A percentile compares a stretch with the other conserved stretches of the same genome.
These are phyloP conservation scores for Morinoia aosen DNA, from an alignment of 2,888 invertebrate species.

Conservation along the genomic window DNA sequence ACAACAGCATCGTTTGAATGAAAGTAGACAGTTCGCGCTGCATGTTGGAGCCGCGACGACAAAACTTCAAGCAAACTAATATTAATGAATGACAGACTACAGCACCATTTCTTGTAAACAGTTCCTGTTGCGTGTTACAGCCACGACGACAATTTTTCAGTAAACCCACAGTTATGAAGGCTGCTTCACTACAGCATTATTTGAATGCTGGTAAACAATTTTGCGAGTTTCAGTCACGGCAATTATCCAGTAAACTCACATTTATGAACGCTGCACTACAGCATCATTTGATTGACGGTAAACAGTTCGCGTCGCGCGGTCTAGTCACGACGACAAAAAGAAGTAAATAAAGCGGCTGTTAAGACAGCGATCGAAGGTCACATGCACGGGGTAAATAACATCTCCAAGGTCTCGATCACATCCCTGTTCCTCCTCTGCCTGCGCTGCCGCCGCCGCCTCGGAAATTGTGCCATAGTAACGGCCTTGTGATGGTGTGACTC, in stretches of 20 bases:
- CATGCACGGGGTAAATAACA: not conserved
- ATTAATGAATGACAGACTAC: too few species aligned
- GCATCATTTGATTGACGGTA: not conserved
- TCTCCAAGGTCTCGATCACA: not conserved
- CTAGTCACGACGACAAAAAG: not conserved
- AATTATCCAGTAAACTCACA: not conserved
- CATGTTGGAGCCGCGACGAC: not conserved
- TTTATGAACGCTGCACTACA: not conserved
- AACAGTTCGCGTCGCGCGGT: not conserved
- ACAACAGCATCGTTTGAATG: not conserved
- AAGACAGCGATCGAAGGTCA: not conserved
- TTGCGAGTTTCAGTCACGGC: too few species aligned
- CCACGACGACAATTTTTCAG: too few species aligned
- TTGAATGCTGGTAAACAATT: too few species aligned
- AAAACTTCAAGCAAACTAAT: not conserved
- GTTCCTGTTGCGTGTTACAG: too few species aligned
- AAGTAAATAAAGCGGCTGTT: not conserved
- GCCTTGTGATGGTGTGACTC: not conserved
- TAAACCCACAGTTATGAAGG: too few species aligned
- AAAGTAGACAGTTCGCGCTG: not conserved
- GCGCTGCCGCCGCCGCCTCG: not conserved
- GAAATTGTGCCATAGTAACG: not conserved
- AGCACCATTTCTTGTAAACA: too few species aligned
- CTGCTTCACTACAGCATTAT: too few species aligned
- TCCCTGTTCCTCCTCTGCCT: not conserved